Conservation (phyloP, 2,797 vertebrate species). For the Gallinago stenura region DNA sequence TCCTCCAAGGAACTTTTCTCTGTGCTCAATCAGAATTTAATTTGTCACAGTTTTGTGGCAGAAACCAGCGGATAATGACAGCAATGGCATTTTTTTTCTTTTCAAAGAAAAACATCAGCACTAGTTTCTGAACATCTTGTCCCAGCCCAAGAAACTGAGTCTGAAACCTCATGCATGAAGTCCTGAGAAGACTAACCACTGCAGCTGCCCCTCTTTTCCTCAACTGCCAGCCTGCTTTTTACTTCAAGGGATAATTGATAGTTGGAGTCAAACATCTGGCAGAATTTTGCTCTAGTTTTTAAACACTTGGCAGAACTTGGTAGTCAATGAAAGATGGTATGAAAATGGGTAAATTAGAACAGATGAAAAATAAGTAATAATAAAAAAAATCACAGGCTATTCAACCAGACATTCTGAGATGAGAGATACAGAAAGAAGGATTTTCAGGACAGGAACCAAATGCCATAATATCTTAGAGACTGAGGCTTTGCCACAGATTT, state of each 20-base stretch:
- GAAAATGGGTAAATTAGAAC: not conserved
- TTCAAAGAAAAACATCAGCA: not conserved
- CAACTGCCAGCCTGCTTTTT: not conserved
- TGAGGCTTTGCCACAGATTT: not conserved
- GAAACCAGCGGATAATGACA: not conserved
- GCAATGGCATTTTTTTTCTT: not conserved
- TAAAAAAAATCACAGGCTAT: not conserved
- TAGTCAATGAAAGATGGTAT: not conserved
- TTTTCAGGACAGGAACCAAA: not conserved
- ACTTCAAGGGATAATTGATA: not conserved
- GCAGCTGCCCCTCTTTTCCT: not conserved
- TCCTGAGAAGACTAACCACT: not conserved
- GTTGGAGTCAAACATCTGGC: not conserved
- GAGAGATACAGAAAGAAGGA: not conserved
- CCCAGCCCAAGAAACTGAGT: not conserved
- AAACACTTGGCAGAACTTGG: not conserved
- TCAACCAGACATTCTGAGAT: not conserved
- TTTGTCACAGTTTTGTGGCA: not conserved
- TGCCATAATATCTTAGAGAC: not conserved
- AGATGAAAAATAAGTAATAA: not conserved
- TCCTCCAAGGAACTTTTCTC: not conserved
- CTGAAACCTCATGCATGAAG: not conserved
- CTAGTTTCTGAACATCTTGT: not conserved
- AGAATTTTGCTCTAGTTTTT: not conserved
- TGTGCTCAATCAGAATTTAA: not conserved